Conservation (phyloP, 2,888 invertebrate genomes). For the Fragum sueziense region DNA sequence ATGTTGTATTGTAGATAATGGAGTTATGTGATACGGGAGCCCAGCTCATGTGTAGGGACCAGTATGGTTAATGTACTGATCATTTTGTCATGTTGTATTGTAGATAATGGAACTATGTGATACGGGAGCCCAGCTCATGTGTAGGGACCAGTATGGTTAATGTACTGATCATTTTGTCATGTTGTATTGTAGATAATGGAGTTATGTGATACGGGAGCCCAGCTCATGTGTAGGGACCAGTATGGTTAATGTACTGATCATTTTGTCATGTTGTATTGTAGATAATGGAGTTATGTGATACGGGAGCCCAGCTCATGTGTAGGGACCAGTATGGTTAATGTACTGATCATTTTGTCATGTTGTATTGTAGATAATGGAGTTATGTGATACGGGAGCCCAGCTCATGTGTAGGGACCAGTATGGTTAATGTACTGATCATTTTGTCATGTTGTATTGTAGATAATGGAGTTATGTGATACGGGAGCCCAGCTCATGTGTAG, state of each 20-base stretch:
- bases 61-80: conserved; percentile 84
- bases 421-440: conserved; percentile 84
- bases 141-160: conserved; percentile 85
- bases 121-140: conserved; percentile 85
- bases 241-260: conserved; percentile 84
- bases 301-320: conserved; percentile 85
- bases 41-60: conserved; percentile 76
- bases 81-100: neutral
- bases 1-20: conserved; percentile 86
- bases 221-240: conserved; percentile 77
- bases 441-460: conserved; percentile 83
- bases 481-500: conserved; percentile 84
- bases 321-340: conserved; percentile 85
- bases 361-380: conserved; percentile 88
- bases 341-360: neutral
- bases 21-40: conserved; percentile 91
- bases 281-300: conserved; percentile 92
- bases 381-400: conserved; percentile 89
- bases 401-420: conserved; percentile 78
- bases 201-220: conserved; percentile 89
- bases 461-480: conserved; percentile 91
- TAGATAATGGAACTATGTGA: conserved; percentile 92
- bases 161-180: neutral
- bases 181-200: conserved; percentile 88
- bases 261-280: conserved; percentile 78